These are phyloP conservation scores for Paguma larvata DNA, from an alignment of 2,797 vertebrate genomes.

Conservation along the genomic window DNA sequence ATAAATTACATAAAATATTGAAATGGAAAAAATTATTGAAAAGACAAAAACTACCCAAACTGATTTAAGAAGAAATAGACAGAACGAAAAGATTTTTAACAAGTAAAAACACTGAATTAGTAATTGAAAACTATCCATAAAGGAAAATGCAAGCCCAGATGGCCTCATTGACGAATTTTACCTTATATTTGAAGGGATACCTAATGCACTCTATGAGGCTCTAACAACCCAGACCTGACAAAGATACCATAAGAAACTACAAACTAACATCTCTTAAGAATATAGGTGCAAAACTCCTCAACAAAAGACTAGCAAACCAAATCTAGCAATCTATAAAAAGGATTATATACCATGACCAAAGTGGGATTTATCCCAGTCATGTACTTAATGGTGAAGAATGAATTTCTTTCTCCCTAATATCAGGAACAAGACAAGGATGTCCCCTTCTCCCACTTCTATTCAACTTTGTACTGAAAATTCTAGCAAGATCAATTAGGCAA, in stretches of 20 bases:
- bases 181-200: neutral
- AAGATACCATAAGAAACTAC: neutral
- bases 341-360: neutral
- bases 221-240: neutral
- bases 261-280: neutral
- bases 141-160: neutral
- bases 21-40: slow-evolving; percentile 29
- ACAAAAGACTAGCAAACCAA: slow-evolving; percentile 24
- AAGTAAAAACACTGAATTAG: neutral
- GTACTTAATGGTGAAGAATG: neutral
- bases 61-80: neutral
- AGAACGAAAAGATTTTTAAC: neutral
- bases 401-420: neutral
- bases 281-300: neutral
- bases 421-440: neutral
- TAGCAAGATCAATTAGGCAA: neutral
- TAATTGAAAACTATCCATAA: neutral
- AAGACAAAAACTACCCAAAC: neutral
- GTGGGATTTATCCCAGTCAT: neutral
- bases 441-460: neutral
- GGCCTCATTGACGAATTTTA: neutral
- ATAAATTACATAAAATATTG: neutral
- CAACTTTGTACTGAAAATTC: neutral
- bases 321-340: neutral
- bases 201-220: neutral